Conservation (phyloP, 2,797 vertebrate species). For the Acipenser ruthenus region DNA sequence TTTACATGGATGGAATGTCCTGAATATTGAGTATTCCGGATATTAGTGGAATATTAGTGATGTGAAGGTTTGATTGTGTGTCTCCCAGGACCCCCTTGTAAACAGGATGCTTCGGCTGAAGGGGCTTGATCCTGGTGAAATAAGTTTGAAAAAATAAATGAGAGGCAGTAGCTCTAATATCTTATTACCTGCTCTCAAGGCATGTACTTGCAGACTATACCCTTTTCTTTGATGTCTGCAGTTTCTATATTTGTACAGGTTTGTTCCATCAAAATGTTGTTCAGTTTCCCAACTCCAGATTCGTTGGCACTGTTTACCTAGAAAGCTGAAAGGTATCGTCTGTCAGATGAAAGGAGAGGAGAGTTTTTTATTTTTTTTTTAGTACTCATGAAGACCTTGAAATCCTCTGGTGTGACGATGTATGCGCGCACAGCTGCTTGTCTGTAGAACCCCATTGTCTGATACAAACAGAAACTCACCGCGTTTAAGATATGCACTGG, state of each 20-base stretch:
- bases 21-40: no score
- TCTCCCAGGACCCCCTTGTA: no score
- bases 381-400: background rate
- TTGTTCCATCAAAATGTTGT: background rate
- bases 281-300: background rate
- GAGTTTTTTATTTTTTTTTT: background rate
- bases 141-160: no score
- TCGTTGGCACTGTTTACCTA: background rate
- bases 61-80: no score
- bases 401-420: background rate
- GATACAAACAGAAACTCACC: background rate
- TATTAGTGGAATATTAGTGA: no score
- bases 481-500: background rate
- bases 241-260: background rate
- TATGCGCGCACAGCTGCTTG: background rate
- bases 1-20: no score
- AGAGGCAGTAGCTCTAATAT: no score
- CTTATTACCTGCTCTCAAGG: no score
- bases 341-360: background rate
- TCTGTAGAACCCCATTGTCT: background rate
- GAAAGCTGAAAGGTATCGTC: background rate
- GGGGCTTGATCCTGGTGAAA: no score
- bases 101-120: no score
- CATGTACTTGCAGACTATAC: background rate
- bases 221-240: slow-evolving; percentile 8